These are phyloP conservation scores for Ophthalmolycus amberensis DNA, from an alignment of 2,113 vertebrate genomes.

Conservation along the genomic window DNA sequence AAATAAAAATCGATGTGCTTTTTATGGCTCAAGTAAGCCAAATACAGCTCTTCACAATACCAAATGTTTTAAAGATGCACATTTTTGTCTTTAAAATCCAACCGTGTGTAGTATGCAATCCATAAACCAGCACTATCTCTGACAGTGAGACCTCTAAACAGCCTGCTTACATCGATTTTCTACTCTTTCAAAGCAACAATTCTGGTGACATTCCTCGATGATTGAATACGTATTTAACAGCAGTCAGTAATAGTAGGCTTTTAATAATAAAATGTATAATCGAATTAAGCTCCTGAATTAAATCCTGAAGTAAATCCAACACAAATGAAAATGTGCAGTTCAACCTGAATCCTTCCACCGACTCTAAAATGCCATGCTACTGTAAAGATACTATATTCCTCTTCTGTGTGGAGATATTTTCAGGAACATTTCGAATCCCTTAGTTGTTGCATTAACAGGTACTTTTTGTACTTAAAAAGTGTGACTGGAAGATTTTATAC, in stretches of 20 bases:
- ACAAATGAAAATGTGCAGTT: neutral
- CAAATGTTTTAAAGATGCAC: slow-evolving; percentile 1
- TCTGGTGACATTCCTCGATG: neutral
- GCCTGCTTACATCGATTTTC: neutral
- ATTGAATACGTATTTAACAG: neutral
- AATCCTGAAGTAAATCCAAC: neutral
- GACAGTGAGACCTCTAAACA: neutral
- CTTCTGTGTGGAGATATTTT: neutral
- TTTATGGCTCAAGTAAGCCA: neutral
- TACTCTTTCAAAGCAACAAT: neutral
- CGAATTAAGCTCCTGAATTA: neutral
- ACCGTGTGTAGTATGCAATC: neutral
- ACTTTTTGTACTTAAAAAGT: neutral
- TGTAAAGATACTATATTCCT: neutral
- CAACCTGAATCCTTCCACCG: neutral
- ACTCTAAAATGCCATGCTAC: neutral
- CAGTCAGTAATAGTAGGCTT: neutral
- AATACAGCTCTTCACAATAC: neutral
- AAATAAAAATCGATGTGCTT: neutral
- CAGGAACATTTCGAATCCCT: neutral
- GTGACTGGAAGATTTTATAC: neutral
- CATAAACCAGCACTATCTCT: neutral
- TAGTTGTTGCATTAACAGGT: neutral
- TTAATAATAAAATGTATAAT: slow-evolving; percentile 19
- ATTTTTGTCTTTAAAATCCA: neutral